Evolutionary conservation across 2,113 vertebrate species (phyloP).

Genomic region (Cyphomyrus plagiostoma): DNA sequence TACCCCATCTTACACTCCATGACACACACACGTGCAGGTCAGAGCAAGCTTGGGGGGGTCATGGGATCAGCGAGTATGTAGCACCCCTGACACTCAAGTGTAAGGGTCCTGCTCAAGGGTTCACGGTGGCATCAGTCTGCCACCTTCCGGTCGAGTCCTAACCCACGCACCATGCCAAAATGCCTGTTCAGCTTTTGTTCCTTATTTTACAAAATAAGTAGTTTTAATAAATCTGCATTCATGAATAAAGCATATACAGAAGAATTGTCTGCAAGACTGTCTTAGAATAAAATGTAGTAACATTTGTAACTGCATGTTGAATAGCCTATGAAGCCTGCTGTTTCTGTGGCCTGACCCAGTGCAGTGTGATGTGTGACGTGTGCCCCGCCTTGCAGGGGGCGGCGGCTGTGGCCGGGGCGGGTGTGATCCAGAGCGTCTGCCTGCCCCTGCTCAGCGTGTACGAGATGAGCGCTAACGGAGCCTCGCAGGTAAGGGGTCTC

Average conservation of each 20-base stretch:
- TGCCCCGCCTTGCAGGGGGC: constrained; percentile 67
- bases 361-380: background rate
- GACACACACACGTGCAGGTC: background rate
- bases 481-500: constrained; percentile 67
- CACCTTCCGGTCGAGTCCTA: background rate
- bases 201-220: background rate
- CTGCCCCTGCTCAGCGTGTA: constrained; percentile 90
- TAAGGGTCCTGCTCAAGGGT: background rate
- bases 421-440: constrained; percentile 87
- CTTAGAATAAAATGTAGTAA: background rate
- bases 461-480: constrained; percentile 75
- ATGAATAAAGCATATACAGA: background rate
- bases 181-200: background rate
- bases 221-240: background rate
- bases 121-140: background rate
- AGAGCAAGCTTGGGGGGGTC: background rate
- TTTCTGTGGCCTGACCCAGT: background rate
- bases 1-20: background rate
- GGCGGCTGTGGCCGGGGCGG: constrained; percentile 82
- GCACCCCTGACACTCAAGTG: background rate
- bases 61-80: background rate
- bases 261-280: background rate
- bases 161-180: background rate
- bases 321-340: background rate
- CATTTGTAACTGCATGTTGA: background rate